Conservation (phyloP, 2,888 invertebrate genomes). For the Salpingus planirostris region DNA sequence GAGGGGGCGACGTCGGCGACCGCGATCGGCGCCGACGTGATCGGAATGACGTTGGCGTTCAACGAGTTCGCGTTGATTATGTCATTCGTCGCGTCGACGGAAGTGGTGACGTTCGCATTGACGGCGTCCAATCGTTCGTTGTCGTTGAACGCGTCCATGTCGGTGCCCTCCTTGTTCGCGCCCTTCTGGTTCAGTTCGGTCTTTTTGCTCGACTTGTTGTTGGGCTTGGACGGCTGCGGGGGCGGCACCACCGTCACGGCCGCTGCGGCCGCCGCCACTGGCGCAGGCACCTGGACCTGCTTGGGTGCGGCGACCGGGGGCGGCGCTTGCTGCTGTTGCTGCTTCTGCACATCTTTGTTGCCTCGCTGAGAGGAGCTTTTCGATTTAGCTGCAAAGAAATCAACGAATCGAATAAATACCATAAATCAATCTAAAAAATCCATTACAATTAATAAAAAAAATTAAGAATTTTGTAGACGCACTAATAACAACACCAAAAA, state of each 20-base stretch:
- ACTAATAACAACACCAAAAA: too few relatives aligned
- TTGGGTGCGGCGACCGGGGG: too few relatives aligned
- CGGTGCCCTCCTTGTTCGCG: conserved; percentile 51
- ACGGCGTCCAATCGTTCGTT: conserved; percentile 23
- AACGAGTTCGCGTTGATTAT: conserved; percentile 28
- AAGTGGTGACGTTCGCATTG: conserved; percentile 17
- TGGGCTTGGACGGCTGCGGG: conserved; percentile 43
- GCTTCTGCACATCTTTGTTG: conserved; percentile 27
- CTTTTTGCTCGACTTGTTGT: conserved; percentile 44
- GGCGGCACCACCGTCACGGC: too few relatives aligned
- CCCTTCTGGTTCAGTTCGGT: conserved; percentile 49
- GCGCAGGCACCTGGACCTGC: too few relatives aligned
- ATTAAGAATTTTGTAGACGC: too few relatives aligned
- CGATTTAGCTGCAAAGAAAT: conserved; percentile 32
- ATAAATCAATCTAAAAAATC: too few relatives aligned
- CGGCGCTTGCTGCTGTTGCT: conserved; percentile 13
- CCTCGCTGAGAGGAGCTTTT: conserved; percentile 29
- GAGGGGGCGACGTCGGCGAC: too few relatives aligned
- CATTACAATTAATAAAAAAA: too few relatives aligned
- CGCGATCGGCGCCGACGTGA: too few relatives aligned
- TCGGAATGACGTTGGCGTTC: too few relatives aligned
- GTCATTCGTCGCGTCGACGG: conserved; percentile 18
- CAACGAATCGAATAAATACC: conserved; percentile 4
- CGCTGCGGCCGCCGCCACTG: too few relatives aligned
- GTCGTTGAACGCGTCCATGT: conserved; percentile 51